These are phyloP conservation scores for Prionailurus viverrinus DNA, from an alignment of 2,113 vertebrate genomes.

Conservation along the genomic window DNA sequence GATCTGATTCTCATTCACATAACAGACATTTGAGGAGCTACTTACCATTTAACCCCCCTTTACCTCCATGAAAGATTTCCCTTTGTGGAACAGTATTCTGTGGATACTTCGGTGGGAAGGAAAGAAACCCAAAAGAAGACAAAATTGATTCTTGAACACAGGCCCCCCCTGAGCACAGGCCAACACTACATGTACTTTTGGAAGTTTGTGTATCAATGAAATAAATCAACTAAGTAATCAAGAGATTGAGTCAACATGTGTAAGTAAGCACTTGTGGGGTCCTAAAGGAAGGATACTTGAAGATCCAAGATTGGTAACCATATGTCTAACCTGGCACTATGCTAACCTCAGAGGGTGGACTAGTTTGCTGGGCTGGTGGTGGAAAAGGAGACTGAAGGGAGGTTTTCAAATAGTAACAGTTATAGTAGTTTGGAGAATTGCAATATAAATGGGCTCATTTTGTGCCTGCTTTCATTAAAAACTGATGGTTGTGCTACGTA, in stretches of 20 bases:
- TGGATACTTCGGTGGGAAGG: background rate
- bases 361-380: background rate
- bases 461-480: conserved; percentile 23
- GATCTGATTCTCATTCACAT: background rate
- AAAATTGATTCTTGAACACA: conserved; percentile 51
- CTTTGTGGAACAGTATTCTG: conserved; percentile 14
- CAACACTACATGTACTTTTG: background rate
- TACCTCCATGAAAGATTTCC: background rate
- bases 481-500: background rate
- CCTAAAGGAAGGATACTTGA: background rate
- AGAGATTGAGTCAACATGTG: background rate
- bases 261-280: background rate
- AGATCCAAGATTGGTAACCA: background rate
- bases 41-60: conserved; percentile 10
- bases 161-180: background rate
- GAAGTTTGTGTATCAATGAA: background rate
- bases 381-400: background rate
- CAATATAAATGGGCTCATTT: background rate
- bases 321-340: background rate
- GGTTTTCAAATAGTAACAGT: background rate
- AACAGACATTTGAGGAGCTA: background rate
- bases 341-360: background rate
- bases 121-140: conserved; percentile 45
- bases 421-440: background rate
- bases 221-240: background rate